Evolutionary conservation across 2,888 invertebrate genomes (phyloP), one percentile per base, ranked within the genome.

Genomic region (Plebejus melissa): DNA sequence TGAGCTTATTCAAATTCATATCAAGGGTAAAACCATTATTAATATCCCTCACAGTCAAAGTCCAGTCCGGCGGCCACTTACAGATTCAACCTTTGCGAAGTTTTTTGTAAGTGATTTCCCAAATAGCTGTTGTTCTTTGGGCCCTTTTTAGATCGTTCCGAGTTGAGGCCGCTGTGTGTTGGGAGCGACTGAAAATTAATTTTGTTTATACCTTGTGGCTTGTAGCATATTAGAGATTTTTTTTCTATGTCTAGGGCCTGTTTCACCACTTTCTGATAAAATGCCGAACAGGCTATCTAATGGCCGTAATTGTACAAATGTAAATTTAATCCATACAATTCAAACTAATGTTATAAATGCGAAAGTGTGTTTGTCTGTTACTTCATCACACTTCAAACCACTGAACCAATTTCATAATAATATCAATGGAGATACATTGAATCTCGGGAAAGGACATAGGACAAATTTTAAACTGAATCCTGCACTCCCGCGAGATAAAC

Each of bases 1-100:
- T 50, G 28, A 72, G 32, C 50, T 54, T 50, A 72, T 72, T 72
- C 46, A 72, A 54, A 72, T 72, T 72, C 72, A 72, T 72, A 72
- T 72, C 72, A 72, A 54, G 72, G 71, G 71, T 72, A 54, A 72
- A 54, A 72, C 72, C 72, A 72, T 72, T 72, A 72, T 54, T 72
- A 72, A 72, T 72, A 72, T 72, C 72, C 54, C 28, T 71, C 46
- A 16, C 54, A 50, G 65, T 72, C 28, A 50, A 50, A 54, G 71
- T 72, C 50, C 72, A 54, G 72, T 72, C 28, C 71, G 46, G 46
- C 54, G 69, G 65, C 50, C n/a, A 32, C 69, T 75, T 69, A 36
- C 69, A 69, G 13, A 69, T 75, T 75, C 75, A 69, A 69, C 57
- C 36, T 69, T 54, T 28, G n/a, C 50, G 32, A 72, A 32, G 50